Conservation (phyloP, 1,140 invertebrate genomes). For the Homarus americanus region DNA sequence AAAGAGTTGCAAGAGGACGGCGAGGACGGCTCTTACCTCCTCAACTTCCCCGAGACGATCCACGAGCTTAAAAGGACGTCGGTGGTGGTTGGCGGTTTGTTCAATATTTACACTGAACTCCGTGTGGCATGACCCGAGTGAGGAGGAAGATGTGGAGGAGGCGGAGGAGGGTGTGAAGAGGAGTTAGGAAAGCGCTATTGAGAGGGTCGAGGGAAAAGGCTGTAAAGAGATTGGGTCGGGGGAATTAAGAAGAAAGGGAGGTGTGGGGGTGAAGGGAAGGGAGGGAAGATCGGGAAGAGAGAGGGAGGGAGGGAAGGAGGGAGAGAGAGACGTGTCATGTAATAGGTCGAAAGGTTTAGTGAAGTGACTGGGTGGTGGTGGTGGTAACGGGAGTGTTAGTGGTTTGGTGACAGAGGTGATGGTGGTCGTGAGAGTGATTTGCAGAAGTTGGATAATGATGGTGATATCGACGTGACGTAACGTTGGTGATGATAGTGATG, state of each 20-base stretch:
- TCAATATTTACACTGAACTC: too few relatives aligned
- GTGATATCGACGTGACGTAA: background rate
- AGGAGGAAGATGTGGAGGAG: too few relatives aligned
- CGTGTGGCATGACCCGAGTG: too few relatives aligned
- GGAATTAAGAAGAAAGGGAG: background rate
- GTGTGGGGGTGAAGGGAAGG: background rate
- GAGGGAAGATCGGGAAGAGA: background rate
- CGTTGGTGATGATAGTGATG: background rate
- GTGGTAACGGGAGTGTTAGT: background rate
- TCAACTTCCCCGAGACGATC: too few relatives aligned
- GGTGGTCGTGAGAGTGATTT: too few relatives aligned
- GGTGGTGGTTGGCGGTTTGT: too few relatives aligned
- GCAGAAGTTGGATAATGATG: too few relatives aligned
- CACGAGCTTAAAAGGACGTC: too few relatives aligned
- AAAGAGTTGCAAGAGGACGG: too few relatives aligned
- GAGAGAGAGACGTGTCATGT: background rate
- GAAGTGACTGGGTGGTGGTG: slow-evolving; percentile 8
- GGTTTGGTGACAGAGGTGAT: background rate
- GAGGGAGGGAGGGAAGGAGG: background rate
- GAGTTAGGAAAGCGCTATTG: background rate
- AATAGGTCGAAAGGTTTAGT: background rate
- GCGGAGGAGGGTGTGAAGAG: background rate
- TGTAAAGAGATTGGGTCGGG: background rate
- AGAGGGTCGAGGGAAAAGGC: background rate
- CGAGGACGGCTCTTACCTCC: too few relatives aligned